Percentiles rank a stretch among this genome's conserved stretches.
Conservation (phyloP, 2,113 vertebrate species). For the Rhegmatorhina hoffmannsi region DNA sequence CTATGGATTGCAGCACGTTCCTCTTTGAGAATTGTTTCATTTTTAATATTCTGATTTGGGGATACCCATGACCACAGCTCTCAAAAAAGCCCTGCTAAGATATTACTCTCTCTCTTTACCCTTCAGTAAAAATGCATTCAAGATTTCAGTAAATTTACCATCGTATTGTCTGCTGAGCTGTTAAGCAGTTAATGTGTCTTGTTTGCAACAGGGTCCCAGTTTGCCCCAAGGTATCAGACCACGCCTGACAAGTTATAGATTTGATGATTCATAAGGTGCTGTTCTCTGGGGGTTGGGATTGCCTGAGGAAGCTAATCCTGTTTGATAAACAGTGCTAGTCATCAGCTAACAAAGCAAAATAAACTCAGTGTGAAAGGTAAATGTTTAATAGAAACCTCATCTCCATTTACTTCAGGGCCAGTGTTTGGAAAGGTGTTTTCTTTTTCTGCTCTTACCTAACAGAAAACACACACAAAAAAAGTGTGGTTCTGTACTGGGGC, state of each 20-base stretch:
- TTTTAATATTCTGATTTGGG: neutral
- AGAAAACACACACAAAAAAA: neutral
- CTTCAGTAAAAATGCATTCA: neutral
- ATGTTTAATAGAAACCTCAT: neutral
- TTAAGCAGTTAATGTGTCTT: neutral
- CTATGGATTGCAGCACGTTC: neutral
- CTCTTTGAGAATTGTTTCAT: neutral
- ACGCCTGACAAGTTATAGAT: neutral
- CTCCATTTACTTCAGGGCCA: neutral
- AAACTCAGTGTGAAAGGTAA: neutral
- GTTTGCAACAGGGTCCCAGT: neutral
- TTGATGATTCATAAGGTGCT: slow-evolving; percentile 20
- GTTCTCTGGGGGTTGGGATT: neutral
- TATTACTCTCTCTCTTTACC: neutral
- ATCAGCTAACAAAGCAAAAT: neutral
- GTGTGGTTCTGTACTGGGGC: neutral
- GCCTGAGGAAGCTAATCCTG: neutral
- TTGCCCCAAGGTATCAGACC: slow-evolving; percentile 19
- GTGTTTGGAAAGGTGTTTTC: neutral
- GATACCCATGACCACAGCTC: neutral
- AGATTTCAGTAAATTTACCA: neutral
- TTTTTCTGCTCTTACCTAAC: neutral
- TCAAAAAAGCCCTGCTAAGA: neutral
- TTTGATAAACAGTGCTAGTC: slow-evolving; percentile 10
- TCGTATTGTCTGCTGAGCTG: neutral